These are phyloP conservation scores for Rhingia rostrata DNA, from an alignment of 2,888 invertebrate species.

Conservation along the genomic window DNA sequence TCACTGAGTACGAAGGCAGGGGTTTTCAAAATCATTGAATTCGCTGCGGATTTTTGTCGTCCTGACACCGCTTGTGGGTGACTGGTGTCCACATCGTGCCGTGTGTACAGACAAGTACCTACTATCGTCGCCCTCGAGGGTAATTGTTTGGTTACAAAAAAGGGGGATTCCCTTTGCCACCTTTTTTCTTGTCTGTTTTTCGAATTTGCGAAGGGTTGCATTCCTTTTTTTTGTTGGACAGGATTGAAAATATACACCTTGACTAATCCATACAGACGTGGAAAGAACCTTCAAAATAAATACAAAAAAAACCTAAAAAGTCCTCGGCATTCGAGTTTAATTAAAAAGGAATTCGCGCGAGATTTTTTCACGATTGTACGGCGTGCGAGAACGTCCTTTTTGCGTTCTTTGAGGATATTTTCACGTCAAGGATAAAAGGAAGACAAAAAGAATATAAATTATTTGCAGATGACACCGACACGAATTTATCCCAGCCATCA, in stretches of 20 bases:
- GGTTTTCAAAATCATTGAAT: slow-evolving; percentile 47
- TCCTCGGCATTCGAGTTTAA: slow-evolving; percentile 65
- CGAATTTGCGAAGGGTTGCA: slow-evolving; percentile 39
- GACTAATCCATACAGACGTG: slow-evolving; percentile 56
- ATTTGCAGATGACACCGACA: slow-evolving; percentile 61
- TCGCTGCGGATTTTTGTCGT: slow-evolving; percentile 52
- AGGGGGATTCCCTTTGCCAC: slow-evolving; percentile 10
- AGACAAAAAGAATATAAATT: slow-evolving; percentile 46
- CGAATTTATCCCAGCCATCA: slow-evolving; percentile 41
- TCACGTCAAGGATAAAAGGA: slow-evolving; percentile 55
- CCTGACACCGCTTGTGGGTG: slow-evolving; percentile 65
- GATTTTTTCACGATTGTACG: slow-evolving; percentile 50
- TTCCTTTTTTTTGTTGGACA: slow-evolving; percentile 39
- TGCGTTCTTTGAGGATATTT: slow-evolving; percentile 26
- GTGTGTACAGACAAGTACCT: slow-evolving; percentile 26
- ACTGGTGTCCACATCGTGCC: slow-evolving; percentile 64
- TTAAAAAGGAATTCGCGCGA: slow-evolving; percentile 64
- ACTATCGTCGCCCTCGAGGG: slow-evolving; percentile 49
- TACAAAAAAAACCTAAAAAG: slow-evolving; percentile 35
- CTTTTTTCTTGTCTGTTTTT: slow-evolving; percentile 23
- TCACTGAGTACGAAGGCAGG: slow-evolving; percentile 28
- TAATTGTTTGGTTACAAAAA: slow-evolving; percentile 62
- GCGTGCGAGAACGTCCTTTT: background rate
- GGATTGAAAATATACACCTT: slow-evolving; percentile 63
- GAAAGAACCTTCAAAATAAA: slow-evolving; percentile 15